A percentile compares a stretch with the other conserved stretches of the same genome.
phyloP scores from a whole-genome alignment of 2,888 invertebrate species.

The Mythimna ferrago region DNA sequence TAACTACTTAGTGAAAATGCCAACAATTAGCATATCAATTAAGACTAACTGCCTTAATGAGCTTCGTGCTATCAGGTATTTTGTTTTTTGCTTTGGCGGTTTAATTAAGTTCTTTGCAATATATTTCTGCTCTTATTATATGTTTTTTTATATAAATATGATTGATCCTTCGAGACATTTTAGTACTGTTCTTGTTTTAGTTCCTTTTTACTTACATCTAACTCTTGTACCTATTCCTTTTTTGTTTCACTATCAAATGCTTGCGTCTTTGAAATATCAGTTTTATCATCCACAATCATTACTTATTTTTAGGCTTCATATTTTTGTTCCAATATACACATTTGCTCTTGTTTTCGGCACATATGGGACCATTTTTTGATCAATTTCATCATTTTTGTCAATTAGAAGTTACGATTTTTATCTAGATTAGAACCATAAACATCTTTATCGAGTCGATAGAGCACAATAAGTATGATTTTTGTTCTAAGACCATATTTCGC shows the following conservation, averaged over 20 bases:
- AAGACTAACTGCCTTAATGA: slow-evolving; percentile 20
- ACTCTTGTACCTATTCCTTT: not conserved
- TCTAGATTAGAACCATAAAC: not conserved
- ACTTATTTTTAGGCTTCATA: not conserved
- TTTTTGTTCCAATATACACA: not conserved
- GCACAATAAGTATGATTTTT: not conserved
- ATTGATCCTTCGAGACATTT: not conserved
- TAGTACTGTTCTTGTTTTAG: not conserved
- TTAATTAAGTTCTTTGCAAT: slow-evolving; percentile 22
- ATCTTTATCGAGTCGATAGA: not conserved
- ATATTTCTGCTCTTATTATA: not conserved
- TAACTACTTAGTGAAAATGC: slow-evolving; percentile 11
- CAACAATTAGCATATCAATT: slow-evolving; percentile 35
- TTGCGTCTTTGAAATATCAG: not conserved
- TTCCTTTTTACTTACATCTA: not conserved
- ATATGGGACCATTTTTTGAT: not conserved
- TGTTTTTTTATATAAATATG: not conserved
- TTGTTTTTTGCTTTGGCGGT: slow-evolving; percentile 11
- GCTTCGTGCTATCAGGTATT: slow-evolving; percentile 15
- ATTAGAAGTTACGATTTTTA: not conserved
- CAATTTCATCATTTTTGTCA: no score
- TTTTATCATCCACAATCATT: no score
- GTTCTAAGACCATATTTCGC: not conserved
- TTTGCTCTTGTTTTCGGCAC: not conserved
- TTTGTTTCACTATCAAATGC: not conserved